These are phyloP conservation scores for Peromyscus attwateri DNA, from an alignment of 2,797 vertebrate genomes.

Conservation along the genomic window DNA sequence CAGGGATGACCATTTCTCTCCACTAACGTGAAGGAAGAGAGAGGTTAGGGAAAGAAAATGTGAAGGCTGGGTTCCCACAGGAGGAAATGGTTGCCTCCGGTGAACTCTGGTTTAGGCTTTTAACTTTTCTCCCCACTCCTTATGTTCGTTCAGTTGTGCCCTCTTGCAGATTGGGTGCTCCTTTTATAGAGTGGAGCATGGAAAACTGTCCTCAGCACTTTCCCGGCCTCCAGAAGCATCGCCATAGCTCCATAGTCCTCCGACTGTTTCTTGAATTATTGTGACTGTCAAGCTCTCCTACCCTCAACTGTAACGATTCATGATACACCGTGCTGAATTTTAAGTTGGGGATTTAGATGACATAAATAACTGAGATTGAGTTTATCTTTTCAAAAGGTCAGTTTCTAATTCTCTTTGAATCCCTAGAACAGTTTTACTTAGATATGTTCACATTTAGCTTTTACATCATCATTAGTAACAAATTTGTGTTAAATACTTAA, in stretches of 20 bases:
- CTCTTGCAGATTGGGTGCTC: background rate
- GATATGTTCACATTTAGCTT: background rate
- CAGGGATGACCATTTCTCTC: background rate
- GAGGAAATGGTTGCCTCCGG: background rate
- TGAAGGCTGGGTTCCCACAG: background rate
- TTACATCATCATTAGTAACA: background rate
- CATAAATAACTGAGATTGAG: background rate
- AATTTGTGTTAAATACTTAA: background rate
- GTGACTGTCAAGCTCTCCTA: background rate
- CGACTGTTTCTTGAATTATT: background rate
- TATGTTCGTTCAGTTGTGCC: background rate
- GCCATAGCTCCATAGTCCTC: background rate
- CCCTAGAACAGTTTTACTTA: background rate
- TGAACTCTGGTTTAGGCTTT: background rate
- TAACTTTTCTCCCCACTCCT: background rate
- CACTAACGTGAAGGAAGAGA: background rate
- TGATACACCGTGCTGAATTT: background rate
- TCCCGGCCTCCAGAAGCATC: background rate
- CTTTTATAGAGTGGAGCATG: background rate
- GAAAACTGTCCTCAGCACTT: background rate
- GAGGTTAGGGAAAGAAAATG: background rate
- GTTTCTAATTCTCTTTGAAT: constrained; percentile 46
- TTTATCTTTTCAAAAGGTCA: constrained; percentile 44
- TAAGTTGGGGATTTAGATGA: background rate
- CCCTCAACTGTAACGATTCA: background rate